Evolutionary conservation across 1,140 invertebrate species (phyloP).

Genomic region (Apolygus lucorum): DNA sequence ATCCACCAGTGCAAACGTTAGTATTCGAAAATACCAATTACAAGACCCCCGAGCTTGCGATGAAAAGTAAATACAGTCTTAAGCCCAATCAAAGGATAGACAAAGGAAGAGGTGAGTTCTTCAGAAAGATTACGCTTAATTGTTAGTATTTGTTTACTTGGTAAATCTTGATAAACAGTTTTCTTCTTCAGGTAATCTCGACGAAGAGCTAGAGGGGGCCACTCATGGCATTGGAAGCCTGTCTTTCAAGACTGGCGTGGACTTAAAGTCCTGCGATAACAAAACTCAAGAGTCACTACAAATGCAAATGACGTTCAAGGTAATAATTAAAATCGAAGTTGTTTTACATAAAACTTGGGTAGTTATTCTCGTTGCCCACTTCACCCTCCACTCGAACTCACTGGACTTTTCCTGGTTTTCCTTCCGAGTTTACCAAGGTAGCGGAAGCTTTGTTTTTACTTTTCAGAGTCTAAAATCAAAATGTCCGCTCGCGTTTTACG

Average conservation of each 20-base stretch:
- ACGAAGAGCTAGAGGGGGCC: slow-evolving; percentile 35
- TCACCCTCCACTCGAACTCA: too few species aligned
- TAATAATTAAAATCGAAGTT: background rate
- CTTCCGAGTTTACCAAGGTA: too few species aligned
- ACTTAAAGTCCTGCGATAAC: slow-evolving; percentile 43
- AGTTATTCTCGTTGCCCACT: too few species aligned
- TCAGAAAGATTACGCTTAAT: too few species aligned
- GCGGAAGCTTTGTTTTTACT: too few species aligned
- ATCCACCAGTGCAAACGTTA: slow-evolving; percentile 74
- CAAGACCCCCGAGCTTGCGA: slow-evolving; percentile 48
- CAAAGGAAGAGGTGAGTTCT: slow-evolving; percentile 39
- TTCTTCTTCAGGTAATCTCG: slow-evolving; percentile 32
- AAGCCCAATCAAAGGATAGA: slow-evolving; percentile 39
- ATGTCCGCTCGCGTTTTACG: too few species aligned
- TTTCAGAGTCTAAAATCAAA: too few species aligned
- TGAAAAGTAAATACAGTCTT: slow-evolving; percentile 44
- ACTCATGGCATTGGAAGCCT: slow-evolving; percentile 44
- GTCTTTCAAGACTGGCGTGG: slow-evolving; percentile 48
- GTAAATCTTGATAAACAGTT: too few species aligned
- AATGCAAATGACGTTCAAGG: slow-evolving; percentile 51
- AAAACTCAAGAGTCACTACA: slow-evolving; percentile 48
- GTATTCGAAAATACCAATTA: slow-evolving; percentile 90
- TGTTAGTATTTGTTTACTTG: too few species aligned
- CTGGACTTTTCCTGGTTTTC: too few species aligned
- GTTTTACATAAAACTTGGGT: background rate